These are phyloP conservation scores for Xenopus petersii DNA, from an alignment of 2,797 vertebrate species.

Conservation along the genomic window DNA sequence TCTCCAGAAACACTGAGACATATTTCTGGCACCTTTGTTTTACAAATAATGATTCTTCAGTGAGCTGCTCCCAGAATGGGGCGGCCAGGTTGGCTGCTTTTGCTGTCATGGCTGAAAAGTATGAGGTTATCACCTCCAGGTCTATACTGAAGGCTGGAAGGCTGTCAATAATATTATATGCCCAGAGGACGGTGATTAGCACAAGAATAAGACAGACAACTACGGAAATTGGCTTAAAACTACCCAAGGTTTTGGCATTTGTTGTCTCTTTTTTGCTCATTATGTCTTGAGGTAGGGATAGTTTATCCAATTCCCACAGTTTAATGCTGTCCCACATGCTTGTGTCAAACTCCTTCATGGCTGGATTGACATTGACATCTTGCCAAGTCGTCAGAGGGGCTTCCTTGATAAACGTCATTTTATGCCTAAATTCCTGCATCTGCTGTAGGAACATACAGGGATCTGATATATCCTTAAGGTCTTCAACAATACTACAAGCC, in stretches of 20 bases:
- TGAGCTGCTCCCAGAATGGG: constrained; percentile 72
- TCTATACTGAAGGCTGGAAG: constrained; percentile 61
- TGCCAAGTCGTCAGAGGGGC: constrained; percentile 73
- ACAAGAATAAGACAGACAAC: constrained; percentile 59
- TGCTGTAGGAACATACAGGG: constrained; percentile 86
- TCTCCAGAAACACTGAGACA: constrained; percentile 70
- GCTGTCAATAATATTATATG: constrained; percentile 59
- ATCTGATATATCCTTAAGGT: constrained; percentile 81
- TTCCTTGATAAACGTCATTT: constrained; percentile 78
- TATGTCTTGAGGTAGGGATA: constrained; percentile 81
- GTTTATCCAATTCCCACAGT: constrained; percentile 85
- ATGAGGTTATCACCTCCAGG: constrained; percentile 57
- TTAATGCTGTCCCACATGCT: constrained; percentile 85
- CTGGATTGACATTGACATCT: constrained; percentile 69
- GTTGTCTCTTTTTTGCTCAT: constrained; percentile 59
- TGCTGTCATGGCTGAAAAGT: constrained; percentile 63
- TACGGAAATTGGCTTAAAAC: constrained; percentile 53
- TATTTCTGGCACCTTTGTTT: constrained; percentile 74
- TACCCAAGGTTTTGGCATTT: constrained; percentile 48
- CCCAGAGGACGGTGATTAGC: constrained; percentile 51
- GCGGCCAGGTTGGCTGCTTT: constrained; percentile 61
- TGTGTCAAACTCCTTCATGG: constrained; percentile 82
- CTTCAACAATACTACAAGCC: constrained; percentile 82
- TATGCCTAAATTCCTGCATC: constrained; percentile 91
- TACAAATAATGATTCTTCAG: constrained; percentile 63